Percentiles rank a stretch among this genome's conserved stretches.
These are phyloP conservation scores for Clunio marinus DNA, from an alignment of 2,888 invertebrate species.

Conservation along the genomic window DNA sequence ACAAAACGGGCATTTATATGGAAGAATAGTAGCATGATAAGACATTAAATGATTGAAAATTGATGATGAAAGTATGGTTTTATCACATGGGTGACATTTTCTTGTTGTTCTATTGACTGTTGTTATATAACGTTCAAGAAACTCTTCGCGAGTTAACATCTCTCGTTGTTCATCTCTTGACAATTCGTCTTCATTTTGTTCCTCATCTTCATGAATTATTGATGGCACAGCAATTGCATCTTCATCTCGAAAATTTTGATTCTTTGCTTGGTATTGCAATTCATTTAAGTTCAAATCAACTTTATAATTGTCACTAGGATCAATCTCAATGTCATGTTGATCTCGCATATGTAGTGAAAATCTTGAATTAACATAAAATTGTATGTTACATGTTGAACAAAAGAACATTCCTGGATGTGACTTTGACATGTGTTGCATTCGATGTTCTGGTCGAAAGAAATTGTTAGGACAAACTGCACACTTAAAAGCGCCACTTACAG, in stretches of 20 bases:
- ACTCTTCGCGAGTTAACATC: background rate
- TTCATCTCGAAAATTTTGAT: background rate
- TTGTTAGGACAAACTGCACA: slow-evolving; percentile 13
- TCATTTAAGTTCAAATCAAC: background rate
- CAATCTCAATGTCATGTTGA: slow-evolving; percentile 22
- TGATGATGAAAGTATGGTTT: background rate
- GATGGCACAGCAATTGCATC: background rate
- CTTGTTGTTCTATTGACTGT: background rate
- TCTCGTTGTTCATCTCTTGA: slow-evolving; percentile 19
- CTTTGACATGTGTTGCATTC: slow-evolving; percentile 25
- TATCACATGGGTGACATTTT: background rate
- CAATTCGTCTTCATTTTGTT: background rate
- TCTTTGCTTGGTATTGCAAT: background rate
- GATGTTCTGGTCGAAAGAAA: slow-evolving; percentile 23
- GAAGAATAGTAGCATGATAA: background rate
- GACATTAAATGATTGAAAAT: slow-evolving; percentile 2
- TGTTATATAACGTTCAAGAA: background rate
- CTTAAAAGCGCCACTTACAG: background rate
- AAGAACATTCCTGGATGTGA: slow-evolving; percentile 16
- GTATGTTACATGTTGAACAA: slow-evolving; percentile 22
- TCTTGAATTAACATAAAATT: slow-evolving; percentile 18
- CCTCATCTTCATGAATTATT: background rate
- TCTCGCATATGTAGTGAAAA: slow-evolving; percentile 17
- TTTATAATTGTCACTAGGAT: background rate
- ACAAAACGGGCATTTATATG: slow-evolving; percentile 35